phyloP scores from a whole-genome alignment of 2,113 vertebrate genomes.

The Micromys minutus region DNA sequence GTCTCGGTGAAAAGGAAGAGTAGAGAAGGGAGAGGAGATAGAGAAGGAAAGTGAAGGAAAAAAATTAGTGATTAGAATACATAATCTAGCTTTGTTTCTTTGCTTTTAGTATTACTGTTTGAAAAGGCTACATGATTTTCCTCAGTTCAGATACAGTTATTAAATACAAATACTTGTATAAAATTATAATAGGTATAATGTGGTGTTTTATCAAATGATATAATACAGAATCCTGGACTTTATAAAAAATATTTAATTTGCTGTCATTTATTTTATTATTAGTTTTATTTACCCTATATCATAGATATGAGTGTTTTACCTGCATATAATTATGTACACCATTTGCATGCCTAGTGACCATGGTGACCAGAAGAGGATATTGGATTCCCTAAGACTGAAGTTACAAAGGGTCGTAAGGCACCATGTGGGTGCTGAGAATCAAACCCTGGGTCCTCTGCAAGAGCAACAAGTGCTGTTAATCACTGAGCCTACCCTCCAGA shows the following conservation, averaged over 20 bases:
- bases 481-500: not conserved
- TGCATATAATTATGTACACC: not conserved
- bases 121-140: not conserved
- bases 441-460: not conserved
- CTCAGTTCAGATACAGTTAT: not conserved
- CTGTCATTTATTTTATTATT: not conserved
- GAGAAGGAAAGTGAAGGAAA: not conserved
- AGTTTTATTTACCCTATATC: not conserved
- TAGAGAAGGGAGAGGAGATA: not conserved
- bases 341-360: not conserved
- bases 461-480: not conserved
- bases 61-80: not conserved
- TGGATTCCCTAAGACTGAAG: not conserved
- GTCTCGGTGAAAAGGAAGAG: not conserved
- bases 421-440: not conserved
- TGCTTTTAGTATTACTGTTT: not conserved
- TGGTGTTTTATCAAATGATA: not conserved
- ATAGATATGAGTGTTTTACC: not conserved
- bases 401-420: not conserved
- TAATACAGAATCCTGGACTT: not conserved
- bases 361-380: not conserved
- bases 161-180: not conserved
- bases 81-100: not conserved
- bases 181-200: not conserved
- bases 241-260: not conserved